Base-by-base conservation (phyloP, 2,113 vertebrate species). In the Anarhynchus alexandrinus region DNA sequence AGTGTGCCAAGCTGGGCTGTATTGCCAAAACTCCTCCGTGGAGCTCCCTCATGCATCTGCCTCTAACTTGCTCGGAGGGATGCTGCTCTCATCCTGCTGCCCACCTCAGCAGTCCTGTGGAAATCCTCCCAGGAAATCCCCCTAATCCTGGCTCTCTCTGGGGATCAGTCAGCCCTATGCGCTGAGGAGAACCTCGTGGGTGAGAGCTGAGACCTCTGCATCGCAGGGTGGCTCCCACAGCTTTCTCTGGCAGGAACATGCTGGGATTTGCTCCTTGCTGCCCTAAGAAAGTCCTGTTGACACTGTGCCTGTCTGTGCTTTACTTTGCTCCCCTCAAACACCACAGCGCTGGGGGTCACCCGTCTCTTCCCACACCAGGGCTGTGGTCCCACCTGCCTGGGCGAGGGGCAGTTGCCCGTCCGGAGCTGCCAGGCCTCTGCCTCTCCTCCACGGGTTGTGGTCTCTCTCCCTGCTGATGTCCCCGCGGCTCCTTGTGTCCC, bases 401-500 rank as follows among this genome's bases (percentile, higher is more conserved):
- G 34, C 3, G 4, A 57, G 49, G 70, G 16, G 36, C 5, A 7
- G 57, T 49, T 38, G 55, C 40, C 4, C 1, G 12, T 25, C 16
- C 2, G 2, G 29, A 19, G 32, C 58, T 52, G 15, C 45, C 66
- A 55, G 59, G 27, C 6, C n/a, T 36, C 54, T 54, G 22, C 26
- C 54, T 72, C 21, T 62, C 10, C 29, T 43, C n/a, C 34, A 6
- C 2, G 1, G 26, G 26, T 45, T 0, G 0, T 23, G 38, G 42
- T 36, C 27, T 51, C 36, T 45, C 29, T 70, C 29, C 34, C 43
- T n/a, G 43, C 36, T 16, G 30, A 12, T 1, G 1, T 47, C 25
- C 43, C 57, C 6, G 2, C 0, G 0, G 36, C 23, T 62, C 27
- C 27, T 26, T 17, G 30, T 55, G 42, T 32, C 26, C 40, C 3